phyloP scores from a whole-genome alignment of 2,888 invertebrate species.

The Eulithis prunata region DNA sequence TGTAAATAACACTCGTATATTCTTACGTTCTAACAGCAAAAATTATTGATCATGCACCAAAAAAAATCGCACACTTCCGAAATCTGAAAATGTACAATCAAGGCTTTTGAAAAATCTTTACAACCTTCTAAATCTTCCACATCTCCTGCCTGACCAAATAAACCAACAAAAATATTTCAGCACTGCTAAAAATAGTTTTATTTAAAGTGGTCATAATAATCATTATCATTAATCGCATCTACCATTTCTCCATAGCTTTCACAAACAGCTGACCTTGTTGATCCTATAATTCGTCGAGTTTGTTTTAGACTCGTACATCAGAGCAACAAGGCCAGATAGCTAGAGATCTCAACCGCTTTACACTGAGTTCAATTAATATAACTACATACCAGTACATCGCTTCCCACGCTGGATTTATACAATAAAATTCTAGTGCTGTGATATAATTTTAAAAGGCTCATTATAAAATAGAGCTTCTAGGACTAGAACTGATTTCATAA shows the following conservation, averaged over 20 bases:
- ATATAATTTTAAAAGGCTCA: constrained; percentile 6
- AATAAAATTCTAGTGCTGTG: constrained; percentile 11
- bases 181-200: constrained; percentile 11
- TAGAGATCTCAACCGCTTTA: constrained; percentile 55
- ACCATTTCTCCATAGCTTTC: constrained; percentile 39
- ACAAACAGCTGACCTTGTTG: constrained; percentile 49
- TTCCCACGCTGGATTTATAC: constrained; percentile 66
- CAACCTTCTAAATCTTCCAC: no score
- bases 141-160: no score
- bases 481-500: no score
- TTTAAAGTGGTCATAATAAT: constrained; percentile 23
- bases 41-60: no score
- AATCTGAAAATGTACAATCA: no score
- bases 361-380: constrained; percentile 71
- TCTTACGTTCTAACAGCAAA: background rate
- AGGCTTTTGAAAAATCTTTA: no score
- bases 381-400: constrained; percentile 60
- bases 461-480: no score
- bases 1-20: constrained; percentile 4
- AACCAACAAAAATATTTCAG: background rate
- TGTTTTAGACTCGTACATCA: constrained; percentile 56
- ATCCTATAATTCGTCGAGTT: constrained; percentile 51
- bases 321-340: constrained; percentile 45
- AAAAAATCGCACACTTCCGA: no score
- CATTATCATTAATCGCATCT: constrained; percentile 24